Evolutionary conservation across 2,888 invertebrate genomes (phyloP).

Genomic region (Palloptera scutellata): DNA sequence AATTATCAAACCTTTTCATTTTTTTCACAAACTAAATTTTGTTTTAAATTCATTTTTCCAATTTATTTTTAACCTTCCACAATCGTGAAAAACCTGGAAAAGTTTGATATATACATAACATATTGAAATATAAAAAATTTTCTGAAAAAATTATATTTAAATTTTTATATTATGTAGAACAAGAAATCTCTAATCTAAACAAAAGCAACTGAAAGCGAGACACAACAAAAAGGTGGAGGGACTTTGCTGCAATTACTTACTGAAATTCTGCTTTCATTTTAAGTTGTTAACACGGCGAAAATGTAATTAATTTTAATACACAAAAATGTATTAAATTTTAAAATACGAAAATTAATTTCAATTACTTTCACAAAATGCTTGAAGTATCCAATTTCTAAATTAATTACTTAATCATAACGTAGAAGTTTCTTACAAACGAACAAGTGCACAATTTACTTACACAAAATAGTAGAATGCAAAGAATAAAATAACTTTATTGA

Average conservation of each 20-base stretch:
- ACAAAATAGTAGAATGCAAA: neutral
- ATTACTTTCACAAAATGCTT: no score
- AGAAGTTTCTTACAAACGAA: conserved; percentile 6
- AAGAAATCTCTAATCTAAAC: no score
- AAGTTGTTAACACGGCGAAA: no score
- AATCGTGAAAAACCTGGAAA: conserved; percentile 28
- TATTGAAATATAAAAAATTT: neutral
- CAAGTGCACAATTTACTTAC: conserved; percentile 17
- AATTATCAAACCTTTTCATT: conserved; percentile 26
- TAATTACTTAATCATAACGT: no score
- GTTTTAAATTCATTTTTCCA: neutral
- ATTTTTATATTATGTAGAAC: neutral
- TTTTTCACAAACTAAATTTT: conserved; percentile 19
- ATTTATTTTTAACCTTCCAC: neutral
- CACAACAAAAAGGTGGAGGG: conserved; percentile 19
- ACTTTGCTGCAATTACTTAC: conserved; percentile 12
- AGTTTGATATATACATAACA: conserved; percentile 11
- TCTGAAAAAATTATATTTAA: neutral
- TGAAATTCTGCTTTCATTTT: conserved; percentile 2
- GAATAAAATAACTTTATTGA: conserved; percentile 8
- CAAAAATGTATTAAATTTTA: no score
- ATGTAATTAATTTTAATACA: neutral
- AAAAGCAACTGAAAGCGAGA: neutral
- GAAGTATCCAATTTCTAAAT: no score
- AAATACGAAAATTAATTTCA: neutral